phyloP scores from a whole-genome alignment of 2,888 invertebrate genomes.

The Dolichomitus sp. region DNA sequence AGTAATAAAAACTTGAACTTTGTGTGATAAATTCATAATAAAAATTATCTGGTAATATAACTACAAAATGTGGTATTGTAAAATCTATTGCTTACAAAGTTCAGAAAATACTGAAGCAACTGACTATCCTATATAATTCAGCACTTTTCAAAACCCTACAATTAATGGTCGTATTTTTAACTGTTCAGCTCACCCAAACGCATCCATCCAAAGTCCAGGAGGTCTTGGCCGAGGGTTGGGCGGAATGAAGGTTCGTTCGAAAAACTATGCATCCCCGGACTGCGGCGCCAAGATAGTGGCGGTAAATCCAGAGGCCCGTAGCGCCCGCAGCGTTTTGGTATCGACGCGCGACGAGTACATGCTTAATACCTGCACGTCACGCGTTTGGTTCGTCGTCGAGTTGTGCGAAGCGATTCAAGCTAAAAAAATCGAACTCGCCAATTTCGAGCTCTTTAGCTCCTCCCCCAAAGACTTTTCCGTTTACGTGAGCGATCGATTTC shows the following conservation, averaged over 20 bases:
- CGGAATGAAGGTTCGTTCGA: conserved; percentile 91
- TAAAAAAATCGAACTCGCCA: conserved; percentile 97
- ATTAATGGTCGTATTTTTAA: not conserved
- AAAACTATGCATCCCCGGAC: conserved; percentile 98
- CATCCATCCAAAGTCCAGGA: conserved; percentile 82
- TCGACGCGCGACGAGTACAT: conserved; percentile 98
- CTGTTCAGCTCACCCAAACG: conserved; percentile 82
- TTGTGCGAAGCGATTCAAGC: conserved; percentile 99
- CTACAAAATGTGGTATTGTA: not conserved
- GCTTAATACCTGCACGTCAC: conserved; percentile 97
- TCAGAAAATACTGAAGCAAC: not conserved
- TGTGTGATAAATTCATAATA: not conserved
- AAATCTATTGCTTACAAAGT: not conserved
- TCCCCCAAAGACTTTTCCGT: conserved; percentile 97
- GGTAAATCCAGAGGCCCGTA: conserved; percentile 96
- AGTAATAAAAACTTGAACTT: too few relatives aligned
- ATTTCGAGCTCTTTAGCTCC: conserved; percentile 99
- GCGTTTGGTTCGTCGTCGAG: conserved; percentile 98
- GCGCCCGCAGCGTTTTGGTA: conserved; percentile 94
- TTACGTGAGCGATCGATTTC: conserved; percentile 95
- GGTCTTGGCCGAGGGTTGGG: conserved; percentile 87
- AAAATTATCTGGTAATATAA: not conserved
- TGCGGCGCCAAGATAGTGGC: conserved; percentile 99
- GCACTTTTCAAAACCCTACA: not conserved
- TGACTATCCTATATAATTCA: not conserved